Evolutionary conservation across 1,140 invertebrate genomes (phyloP).

Genomic region (Macrobrachium nipponense): DNA sequence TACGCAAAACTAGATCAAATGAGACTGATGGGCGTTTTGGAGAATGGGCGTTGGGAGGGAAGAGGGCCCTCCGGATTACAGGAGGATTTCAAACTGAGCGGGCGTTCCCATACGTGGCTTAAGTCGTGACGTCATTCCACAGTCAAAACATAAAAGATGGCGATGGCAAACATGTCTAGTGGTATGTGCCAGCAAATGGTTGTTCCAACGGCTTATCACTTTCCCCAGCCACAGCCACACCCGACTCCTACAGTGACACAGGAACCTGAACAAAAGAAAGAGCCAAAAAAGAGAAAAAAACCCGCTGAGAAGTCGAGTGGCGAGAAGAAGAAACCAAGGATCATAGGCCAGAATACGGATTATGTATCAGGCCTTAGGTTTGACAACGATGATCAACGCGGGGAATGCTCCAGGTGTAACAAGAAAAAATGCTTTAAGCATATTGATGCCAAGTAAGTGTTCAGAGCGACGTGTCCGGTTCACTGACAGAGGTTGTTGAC

Average conservation of each 20-base stretch:
- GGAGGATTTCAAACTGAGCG: slow-evolving; percentile 40
- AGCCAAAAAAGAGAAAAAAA: slow-evolving; percentile 58
- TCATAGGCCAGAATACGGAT: slow-evolving; percentile 42
- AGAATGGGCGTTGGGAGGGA: too few relatives aligned
- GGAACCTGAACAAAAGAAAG: slow-evolving; percentile 54
- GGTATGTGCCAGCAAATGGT: slow-evolving; percentile 62
- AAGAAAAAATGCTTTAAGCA: slow-evolving; percentile 60
- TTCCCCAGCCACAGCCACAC: slow-evolving; percentile 53
- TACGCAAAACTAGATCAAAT: too few relatives aligned
- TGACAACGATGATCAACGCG: slow-evolving; percentile 1
- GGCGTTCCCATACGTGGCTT: slow-evolving; percentile 52
- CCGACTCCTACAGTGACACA: slow-evolving; percentile 36
- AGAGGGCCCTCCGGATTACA: too few relatives aligned
- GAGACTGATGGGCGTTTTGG: too few relatives aligned
- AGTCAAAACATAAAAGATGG: slow-evolving; percentile 63
- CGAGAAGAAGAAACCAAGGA: slow-evolving; percentile 54
- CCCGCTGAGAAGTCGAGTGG: slow-evolving; percentile 41
- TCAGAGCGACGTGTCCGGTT: too few relatives aligned
- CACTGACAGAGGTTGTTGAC: background rate
- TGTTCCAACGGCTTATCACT: slow-evolving; percentile 57
- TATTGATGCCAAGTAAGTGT: slow-evolving; percentile 49
- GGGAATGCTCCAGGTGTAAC: slow-evolving; percentile 50
- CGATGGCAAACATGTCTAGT: slow-evolving; percentile 43
- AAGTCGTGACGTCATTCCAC: slow-evolving; percentile 45
- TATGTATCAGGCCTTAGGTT: slow-evolving; percentile 34